Conservation (phyloP, 2,797 vertebrate genomes). For the Cottoperca gobio region DNA sequence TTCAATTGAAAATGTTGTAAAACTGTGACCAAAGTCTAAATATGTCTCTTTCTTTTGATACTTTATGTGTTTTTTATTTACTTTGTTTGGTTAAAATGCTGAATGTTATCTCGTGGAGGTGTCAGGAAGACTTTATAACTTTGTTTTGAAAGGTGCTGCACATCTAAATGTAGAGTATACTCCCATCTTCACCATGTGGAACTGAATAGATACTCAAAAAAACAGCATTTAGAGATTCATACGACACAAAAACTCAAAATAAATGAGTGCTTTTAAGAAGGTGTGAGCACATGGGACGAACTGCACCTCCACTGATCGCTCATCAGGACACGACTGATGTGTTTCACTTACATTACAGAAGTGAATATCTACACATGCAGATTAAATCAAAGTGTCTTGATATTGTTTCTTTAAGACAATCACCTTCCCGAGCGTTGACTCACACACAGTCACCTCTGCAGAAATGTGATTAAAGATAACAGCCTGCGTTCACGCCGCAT, state of each 20-base stretch:
- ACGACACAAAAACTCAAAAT: too few relatives aligned
- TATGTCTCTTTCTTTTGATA: not conserved
- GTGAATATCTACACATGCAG: not conserved
- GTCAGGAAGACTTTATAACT: too few relatives aligned
- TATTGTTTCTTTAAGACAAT: not conserved
- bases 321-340: too few relatives aligned
- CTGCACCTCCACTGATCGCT: too few relatives aligned
- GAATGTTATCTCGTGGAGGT: too few relatives aligned
- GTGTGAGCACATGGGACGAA: too few relatives aligned
- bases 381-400: not conserved
- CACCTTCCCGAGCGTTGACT: slow-evolving; percentile 6
- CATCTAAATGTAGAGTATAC: not conserved
- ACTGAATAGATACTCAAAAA: not conserved
- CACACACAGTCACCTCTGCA: slow-evolving; percentile 32
- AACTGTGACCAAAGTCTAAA: not conserved
- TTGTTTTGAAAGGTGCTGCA: not conserved
- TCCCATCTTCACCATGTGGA: not conserved
- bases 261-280: too few relatives aligned
- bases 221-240: not conserved
- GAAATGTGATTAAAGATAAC: slow-evolving; percentile 1
- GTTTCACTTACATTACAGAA: too few relatives aligned
- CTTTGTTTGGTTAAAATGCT: not conserved
- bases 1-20: slow-evolving; percentile 11
- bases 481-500: not conserved
- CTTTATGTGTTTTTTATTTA: not conserved